Base-by-base conservation (phyloP, 2,113 vertebrate species). In the Charadrius vociferus region DNA sequence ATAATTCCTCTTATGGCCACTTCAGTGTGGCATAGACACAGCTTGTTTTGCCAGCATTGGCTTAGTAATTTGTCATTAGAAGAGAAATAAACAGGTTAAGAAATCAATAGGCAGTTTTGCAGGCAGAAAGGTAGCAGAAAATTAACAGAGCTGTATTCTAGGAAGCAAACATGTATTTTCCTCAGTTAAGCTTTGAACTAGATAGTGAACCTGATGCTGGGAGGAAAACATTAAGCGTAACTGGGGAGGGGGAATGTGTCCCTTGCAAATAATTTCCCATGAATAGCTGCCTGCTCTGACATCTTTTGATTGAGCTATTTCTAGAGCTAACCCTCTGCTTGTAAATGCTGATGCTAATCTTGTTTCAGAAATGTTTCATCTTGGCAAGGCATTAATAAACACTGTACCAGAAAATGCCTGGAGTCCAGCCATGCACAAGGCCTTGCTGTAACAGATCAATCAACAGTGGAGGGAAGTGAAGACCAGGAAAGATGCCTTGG, bases 231-330 rank as follows among this genome's bases (percentile, higher is more conserved):
- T 59, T 47, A 74, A 59, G 52, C 3, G 2, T 36, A 81, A 43
- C 65, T 49, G 56, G 59, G 50, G 26, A 80, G 17, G 22, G 45
- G 41, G 43, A 67, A 75, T 72, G 23, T 68, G 67, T 66, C 55
- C 55, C 41, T 88, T 83, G 70, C 49, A 88, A 95, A 79, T 81
- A 81, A 96, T 86, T 81, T 93, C 61, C 75, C 82, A 90, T 68
- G 49, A 96, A 88, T 52, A 66, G 59, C 55, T 85, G 62, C 36
- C 26, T 68, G 24, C 50, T 94, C 87, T 63, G 70, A 56, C 81
- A 93, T 95, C 77, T 88, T 91, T 52, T 93, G 93, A 96, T 81
- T 59, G 80, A 90, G n/a, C 86, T 97, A 97, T 94, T 97, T 94
- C 82, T 88, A 93, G 88, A 86, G 58, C 83, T 66, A 91, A 36